Conservation (phyloP, 2,113 vertebrate species). For the Suncus etruscus region DNA sequence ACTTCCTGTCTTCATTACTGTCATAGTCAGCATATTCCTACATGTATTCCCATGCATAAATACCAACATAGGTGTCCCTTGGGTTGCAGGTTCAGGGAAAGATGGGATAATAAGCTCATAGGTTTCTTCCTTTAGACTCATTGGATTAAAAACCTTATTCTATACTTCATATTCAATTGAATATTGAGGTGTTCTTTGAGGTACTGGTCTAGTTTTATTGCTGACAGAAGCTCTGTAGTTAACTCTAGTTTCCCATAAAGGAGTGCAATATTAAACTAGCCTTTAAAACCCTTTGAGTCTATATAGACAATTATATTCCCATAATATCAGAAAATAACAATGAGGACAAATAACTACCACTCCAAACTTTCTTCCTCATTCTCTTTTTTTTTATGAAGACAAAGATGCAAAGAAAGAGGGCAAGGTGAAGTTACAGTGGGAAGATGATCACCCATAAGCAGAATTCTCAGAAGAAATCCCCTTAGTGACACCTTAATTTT, state of each 20-base stretch:
- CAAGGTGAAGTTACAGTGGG: no score
- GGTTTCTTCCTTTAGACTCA: background rate
- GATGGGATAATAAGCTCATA: background rate
- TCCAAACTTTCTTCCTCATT: background rate
- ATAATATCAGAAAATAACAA: background rate
- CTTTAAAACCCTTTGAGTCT: conserved; percentile 33
- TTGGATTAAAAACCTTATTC: background rate
- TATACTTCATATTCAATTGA: background rate
- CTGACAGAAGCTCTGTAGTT: conserved; percentile 10
- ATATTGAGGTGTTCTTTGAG: background rate
- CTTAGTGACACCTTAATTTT: no score
- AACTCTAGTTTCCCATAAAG: conserved; percentile 24
- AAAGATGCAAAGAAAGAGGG: no score
- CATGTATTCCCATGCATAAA: background rate
- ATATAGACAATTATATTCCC: background rate
- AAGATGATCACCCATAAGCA: no score
- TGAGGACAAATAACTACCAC: background rate
- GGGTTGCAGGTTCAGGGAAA: background rate
- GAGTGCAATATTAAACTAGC: background rate
- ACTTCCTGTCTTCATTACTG: background rate
- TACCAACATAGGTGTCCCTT: background rate
- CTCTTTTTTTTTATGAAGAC: no score
- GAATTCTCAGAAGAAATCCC: no score
- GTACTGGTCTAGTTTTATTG: background rate
- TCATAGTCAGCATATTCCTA: background rate